These are phyloP conservation scores for Nomada lathburiana DNA, from an alignment of 2,888 invertebrate species.

Conservation along the genomic window DNA sequence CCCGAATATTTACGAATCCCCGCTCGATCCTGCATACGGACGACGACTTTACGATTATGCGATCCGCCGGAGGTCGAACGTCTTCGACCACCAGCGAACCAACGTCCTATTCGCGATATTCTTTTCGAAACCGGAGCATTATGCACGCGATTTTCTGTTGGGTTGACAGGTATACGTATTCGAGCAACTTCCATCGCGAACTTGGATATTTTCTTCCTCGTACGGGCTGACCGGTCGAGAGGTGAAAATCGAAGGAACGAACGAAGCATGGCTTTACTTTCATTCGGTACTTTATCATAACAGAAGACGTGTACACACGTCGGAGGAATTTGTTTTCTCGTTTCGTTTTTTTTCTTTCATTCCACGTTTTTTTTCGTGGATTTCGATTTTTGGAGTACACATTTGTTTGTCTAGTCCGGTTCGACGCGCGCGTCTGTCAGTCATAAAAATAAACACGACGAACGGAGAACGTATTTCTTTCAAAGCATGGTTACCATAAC, in stretches of 20 bases:
- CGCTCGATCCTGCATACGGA: conserved; percentile 51
- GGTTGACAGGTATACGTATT: conserved; percentile 5
- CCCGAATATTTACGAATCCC: conserved; percentile 66
- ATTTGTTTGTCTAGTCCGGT: too few species aligned
- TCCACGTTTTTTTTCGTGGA: too few species aligned
- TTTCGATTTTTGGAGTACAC: too few species aligned
- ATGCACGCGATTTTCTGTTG: neutral
- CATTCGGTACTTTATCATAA: too few species aligned
- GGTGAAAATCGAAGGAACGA: neutral
- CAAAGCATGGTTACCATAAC: too few species aligned
- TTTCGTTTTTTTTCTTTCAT: too few species aligned
- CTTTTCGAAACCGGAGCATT: conserved; percentile 15
- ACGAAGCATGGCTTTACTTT: too few species aligned
- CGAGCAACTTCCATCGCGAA: neutral
- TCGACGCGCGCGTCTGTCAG: too few species aligned
- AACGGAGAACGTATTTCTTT: too few species aligned
- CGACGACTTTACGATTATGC: conserved; percentile 64
- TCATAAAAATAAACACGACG: too few species aligned
- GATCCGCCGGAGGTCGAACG: conserved; percentile 40
- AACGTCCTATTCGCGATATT: conserved; percentile 12
- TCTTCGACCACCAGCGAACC: conserved; percentile 17
- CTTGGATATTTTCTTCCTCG: neutral
- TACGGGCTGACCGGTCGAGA: neutral
- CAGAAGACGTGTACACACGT: too few species aligned
- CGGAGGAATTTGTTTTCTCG: too few species aligned